Evolutionary conservation across 2,113 vertebrate genomes (phyloP), one percentile per base, ranked within the genome.

Genomic region (Spilogale gracilis): DNA sequence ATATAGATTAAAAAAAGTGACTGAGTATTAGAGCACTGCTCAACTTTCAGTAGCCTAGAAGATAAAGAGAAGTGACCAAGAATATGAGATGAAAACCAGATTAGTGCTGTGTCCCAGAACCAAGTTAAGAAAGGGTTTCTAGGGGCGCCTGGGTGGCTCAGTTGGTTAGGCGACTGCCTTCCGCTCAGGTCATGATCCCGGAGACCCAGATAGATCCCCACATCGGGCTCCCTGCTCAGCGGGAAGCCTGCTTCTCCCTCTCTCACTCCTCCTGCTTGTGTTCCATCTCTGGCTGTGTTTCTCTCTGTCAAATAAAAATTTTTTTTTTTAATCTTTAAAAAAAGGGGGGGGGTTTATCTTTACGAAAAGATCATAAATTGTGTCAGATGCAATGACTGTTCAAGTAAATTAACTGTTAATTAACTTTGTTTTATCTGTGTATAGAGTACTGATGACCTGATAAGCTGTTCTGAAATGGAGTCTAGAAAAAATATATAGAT

Each of bases 391-490:
- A 48, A 2, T 78, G 50, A 9, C 25, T 45, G 23, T 78, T 78
- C 45, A 32, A 17, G 48, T 71, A 38, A 78, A 48, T 69, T 94
- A 48, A 65, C 27, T 21, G 65, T 58, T 81, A 56, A 89, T 50
- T 69, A 85, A n/a, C n/a, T 78, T 82, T 76, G n/a, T 78, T 97
- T 94, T 56, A 94, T 27, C 50, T 16, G 38, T 61, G 18, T 71
- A 10, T 38, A 80, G 58, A 54, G 43, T 20, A 76, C 48, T 18
- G 4, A 65, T 74, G 38, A 58, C 10, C 43, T 71, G 16, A 43
- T 16, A 58, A 65, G 23, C 32, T 92, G n/a, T 71, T 92, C 52
- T 94, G 54, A 43, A 88, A n/a, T 91, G 18, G 69, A 73, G 56
- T 80, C 43, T 43, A 52, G 12, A 69, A n/a, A 86, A 69, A 81